These are phyloP conservation scores for Ceratosolen solmsi DNA, from an alignment of 1,140 invertebrate species.

Conservation along the genomic window DNA sequence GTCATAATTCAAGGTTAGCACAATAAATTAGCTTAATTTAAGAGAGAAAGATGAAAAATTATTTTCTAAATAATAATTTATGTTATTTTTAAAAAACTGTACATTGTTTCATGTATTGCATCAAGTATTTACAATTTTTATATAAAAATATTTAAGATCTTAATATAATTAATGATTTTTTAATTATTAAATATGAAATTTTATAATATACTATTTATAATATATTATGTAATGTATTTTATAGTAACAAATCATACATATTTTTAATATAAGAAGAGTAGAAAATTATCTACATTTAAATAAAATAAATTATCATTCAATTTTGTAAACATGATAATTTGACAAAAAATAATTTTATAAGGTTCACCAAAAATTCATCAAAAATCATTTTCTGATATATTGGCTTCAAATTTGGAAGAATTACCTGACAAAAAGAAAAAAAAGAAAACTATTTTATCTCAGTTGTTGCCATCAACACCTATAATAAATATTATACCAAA, in stretches of 20 bases:
- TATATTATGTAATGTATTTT: too few species aligned
- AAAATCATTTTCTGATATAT: constrained; percentile 10
- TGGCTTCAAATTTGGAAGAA: not conserved
- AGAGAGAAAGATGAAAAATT: not conserved
- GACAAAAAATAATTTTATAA: too few species aligned
- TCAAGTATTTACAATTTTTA: too few species aligned
- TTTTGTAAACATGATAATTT: not conserved
- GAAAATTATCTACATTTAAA: too few species aligned
- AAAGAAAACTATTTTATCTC: constrained; percentile 81
- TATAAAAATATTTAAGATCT: too few species aligned
- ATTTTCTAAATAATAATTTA: not conserved
- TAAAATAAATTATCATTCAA: not conserved
- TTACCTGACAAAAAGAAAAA: constrained; percentile 74
- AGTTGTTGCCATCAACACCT: constrained; percentile 76
- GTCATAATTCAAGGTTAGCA: constrained; percentile 65
- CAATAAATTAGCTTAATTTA: not conserved
- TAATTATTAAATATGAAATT: too few species aligned
- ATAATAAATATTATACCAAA: constrained; percentile 73
- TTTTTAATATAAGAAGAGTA: too few species aligned
- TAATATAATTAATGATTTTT: too few species aligned
- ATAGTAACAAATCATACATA: too few species aligned
- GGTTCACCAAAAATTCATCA: constrained; percentile 44
- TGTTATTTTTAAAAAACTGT: too few species aligned
- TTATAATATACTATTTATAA: too few species aligned
- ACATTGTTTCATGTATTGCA: too few species aligned